Conservation (phyloP, 2,888 invertebrate species). For the Frankliniella intonsa region DNA sequence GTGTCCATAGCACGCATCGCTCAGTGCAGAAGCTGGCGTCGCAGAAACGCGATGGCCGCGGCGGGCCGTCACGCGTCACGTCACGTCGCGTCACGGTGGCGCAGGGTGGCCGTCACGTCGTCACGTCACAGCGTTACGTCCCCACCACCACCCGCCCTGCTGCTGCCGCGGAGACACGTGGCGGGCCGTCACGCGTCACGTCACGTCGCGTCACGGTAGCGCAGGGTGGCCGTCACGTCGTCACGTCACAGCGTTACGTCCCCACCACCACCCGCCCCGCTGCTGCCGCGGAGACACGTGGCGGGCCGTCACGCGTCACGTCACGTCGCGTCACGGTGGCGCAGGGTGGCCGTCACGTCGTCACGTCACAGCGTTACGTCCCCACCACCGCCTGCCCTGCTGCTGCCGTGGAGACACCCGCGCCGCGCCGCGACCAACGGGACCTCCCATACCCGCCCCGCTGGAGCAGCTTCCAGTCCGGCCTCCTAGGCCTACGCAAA, state of each 20-base stretch:
- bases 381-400: neutral
- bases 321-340: neutral
- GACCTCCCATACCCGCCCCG: neutral
- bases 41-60: neutral
- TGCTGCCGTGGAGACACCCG: neutral
- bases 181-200: neutral
- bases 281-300: neutral
- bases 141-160: neutral
- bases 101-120: neutral
- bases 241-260: neutral
- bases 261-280: neutral
- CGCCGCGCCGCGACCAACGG: neutral
- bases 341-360: neutral
- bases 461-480: neutral
- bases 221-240: neutral
- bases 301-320: neutral
- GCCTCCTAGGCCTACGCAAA: neutral
- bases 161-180: neutral
- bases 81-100: neutral
- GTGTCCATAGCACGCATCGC: slow-evolving; percentile 5
- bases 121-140: neutral
- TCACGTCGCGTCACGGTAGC: neutral
- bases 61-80: neutral
- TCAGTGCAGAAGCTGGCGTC: slow-evolving; percentile 5
- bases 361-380: neutral